Evolutionary conservation across 2,888 invertebrate species (phyloP).

Genomic region (Stratiomys singularior): DNA sequence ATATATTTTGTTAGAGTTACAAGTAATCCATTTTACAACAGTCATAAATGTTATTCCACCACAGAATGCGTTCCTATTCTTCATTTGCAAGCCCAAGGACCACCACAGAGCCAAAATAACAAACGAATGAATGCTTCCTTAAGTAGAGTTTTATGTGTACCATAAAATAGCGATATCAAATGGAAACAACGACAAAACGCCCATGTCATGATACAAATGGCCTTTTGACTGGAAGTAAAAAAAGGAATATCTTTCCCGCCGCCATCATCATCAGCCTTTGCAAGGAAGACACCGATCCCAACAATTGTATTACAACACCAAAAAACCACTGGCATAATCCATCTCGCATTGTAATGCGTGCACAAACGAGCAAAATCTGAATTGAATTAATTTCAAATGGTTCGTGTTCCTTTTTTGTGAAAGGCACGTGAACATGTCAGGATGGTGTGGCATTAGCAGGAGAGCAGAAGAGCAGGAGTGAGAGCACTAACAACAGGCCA

Average conservation of each 20-base stretch:
- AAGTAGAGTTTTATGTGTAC: conserved; percentile 21
- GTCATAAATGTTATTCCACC: not conserved
- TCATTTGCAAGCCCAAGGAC: too few relatives aligned
- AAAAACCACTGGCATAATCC: conserved; percentile 12
- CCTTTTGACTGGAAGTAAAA: not conserved
- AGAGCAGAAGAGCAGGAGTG: not conserved
- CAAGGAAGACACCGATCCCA: not conserved
- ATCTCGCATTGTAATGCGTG: conserved; percentile 24
- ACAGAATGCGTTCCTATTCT: not conserved
- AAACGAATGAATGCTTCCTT: not conserved
- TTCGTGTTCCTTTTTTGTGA: not conserved
- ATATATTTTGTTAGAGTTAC: not conserved
- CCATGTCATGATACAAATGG: conserved; percentile 30
- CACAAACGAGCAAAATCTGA: conserved; percentile 15
- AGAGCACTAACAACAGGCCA: not conserved
- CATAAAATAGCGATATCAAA: conserved; percentile 6
- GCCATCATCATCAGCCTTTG: not conserved
- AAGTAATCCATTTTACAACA: not conserved
- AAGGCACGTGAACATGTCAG: not conserved
- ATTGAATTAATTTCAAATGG: conserved; percentile 33
- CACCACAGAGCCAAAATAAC: not conserved
- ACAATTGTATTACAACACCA: not conserved
- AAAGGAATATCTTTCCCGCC: not conserved
- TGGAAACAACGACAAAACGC: conserved; percentile 1
- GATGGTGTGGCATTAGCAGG: not conserved